Conservation (phyloP, 2,113 vertebrate species). For the Shinisaurus crocodilurus region DNA sequence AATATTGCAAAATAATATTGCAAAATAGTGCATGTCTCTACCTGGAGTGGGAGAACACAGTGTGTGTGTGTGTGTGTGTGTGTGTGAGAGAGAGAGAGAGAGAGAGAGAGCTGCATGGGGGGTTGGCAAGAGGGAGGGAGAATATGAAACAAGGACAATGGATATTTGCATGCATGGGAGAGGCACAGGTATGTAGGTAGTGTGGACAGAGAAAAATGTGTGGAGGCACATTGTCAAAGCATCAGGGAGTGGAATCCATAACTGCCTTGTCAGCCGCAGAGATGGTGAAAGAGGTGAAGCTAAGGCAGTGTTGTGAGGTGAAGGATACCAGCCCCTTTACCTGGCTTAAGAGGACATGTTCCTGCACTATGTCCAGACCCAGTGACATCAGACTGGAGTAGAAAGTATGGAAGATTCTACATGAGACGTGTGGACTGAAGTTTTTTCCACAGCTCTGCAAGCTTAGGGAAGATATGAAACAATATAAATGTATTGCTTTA, state of each 20-base stretch:
- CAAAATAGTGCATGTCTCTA: background rate
- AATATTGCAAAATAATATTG: conserved; percentile 28
- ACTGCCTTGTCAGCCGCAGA: background rate
- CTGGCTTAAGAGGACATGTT: background rate
- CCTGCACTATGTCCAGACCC: background rate
- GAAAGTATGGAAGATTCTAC: background rate
- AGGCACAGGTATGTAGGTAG: background rate
- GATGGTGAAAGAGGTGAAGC: background rate
- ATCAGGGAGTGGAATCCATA: too few species aligned
- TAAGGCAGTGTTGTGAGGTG: background rate
- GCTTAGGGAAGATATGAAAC: background rate
- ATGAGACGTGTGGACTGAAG: background rate
- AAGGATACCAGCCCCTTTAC: too few species aligned
- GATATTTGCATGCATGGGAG: too few species aligned
- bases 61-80: conserved; percentile 4
- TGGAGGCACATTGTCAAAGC: too few species aligned
- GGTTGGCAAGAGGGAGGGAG: background rate
- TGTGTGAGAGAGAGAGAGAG: too few species aligned
- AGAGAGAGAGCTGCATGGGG: background rate
- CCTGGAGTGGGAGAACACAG: background rate
- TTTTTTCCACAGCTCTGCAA: background rate
- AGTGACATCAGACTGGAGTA: background rate
- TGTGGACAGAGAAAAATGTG: too few species aligned
- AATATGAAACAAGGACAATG: background rate
- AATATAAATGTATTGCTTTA: background rate